A percentile compares a stretch with the other conserved stretches of the same genome.
Evolutionary conservation across 1,140 invertebrate genomes (phyloP).

Genomic region (Leguminivora glycinivorella): DNA sequence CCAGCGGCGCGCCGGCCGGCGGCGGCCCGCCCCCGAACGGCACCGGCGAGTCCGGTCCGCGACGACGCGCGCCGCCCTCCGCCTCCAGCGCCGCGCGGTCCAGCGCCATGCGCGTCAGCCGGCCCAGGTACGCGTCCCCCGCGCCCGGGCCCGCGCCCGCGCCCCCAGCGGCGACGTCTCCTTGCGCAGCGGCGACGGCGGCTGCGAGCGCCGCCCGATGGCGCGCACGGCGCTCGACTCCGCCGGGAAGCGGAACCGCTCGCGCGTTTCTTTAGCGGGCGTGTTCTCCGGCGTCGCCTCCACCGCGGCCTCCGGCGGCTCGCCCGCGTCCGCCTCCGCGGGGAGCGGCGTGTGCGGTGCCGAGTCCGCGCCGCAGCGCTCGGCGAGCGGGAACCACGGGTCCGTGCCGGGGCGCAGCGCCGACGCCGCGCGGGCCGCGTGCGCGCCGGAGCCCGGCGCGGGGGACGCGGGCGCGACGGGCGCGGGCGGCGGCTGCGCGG

Average conservation of each 20-base stretch:
- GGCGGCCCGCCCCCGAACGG: slow-evolving; percentile 53
- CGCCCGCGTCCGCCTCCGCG: slow-evolving; percentile 53
- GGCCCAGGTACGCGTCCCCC: slow-evolving; percentile 50
- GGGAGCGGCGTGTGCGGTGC: slow-evolving; percentile 78
- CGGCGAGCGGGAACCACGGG: slow-evolving; percentile 64
- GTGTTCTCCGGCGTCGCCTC: slow-evolving; percentile 94
- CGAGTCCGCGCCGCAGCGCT: slow-evolving; percentile 66
- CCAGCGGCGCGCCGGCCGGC: slow-evolving; percentile 49
- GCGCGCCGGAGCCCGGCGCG: slow-evolving; percentile 31
- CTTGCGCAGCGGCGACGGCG: slow-evolving; percentile 84
- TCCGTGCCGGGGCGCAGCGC: slow-evolving; percentile 47
- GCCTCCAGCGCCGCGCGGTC: slow-evolving; percentile 49
- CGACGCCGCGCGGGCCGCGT: slow-evolving; percentile 29
- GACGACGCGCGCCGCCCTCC: slow-evolving; percentile 46
- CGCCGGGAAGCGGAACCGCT: slow-evolving; percentile 69
- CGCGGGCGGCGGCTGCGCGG: slow-evolving; percentile 65
- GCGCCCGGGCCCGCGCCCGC: slow-evolving; percentile 74
- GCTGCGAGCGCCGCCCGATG: slow-evolving; percentile 79
- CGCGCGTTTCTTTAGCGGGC: slow-evolving; percentile 83
- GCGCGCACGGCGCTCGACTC: slow-evolving; percentile 83
- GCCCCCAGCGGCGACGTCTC: slow-evolving; percentile 80
- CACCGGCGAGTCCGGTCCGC: slow-evolving; percentile 52
- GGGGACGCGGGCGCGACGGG: slow-evolving; percentile 51
- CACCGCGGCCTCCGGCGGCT: slow-evolving; percentile 89
- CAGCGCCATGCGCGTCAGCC: slow-evolving; percentile 72